These are phyloP conservation scores for Darevskia nairensis DNA, from an alignment of 2,797 vertebrate species.

Conservation along the genomic window DNA sequence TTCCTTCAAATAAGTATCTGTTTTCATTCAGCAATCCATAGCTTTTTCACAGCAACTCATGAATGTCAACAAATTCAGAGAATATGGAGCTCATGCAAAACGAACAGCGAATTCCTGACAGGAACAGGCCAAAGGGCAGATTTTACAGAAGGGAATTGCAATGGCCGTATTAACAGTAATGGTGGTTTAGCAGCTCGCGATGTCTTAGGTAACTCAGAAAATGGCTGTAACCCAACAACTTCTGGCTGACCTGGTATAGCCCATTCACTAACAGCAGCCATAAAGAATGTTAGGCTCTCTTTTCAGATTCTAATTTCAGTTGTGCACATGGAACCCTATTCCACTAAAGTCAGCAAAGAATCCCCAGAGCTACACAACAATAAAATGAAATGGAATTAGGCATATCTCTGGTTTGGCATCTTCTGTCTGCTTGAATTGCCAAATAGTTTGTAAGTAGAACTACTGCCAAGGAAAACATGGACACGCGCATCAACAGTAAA, in stretches of 20 bases:
- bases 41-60: background rate
- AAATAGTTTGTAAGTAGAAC: conserved; percentile 1
- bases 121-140: background rate
- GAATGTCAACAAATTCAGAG: conserved; percentile 25
- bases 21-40: conserved; percentile 11
- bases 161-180: background rate
- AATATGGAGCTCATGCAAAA: background rate
- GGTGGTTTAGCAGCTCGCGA: background rate
- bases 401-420: conserved; percentile 1
- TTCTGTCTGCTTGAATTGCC: background rate
- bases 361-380: conserved; percentile 4
- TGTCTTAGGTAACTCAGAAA: background rate
- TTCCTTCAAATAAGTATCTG: conserved; percentile 20
- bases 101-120: background rate
- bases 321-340: background rate
- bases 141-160: background rate
- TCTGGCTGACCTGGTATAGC: background rate
- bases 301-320: conserved; percentile 2
- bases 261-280: conserved; percentile 3
- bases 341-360: background rate
- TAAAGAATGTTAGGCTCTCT: background rate
- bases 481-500: conserved; percentile 19
- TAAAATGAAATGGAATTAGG: conserved; percentile 9
- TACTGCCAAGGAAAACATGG: conserved; percentile 22
- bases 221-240: background rate